These are phyloP conservation scores for Pangasianodon gigas DNA, from an alignment of 2,113 vertebrate species.

Conservation along the genomic window DNA sequence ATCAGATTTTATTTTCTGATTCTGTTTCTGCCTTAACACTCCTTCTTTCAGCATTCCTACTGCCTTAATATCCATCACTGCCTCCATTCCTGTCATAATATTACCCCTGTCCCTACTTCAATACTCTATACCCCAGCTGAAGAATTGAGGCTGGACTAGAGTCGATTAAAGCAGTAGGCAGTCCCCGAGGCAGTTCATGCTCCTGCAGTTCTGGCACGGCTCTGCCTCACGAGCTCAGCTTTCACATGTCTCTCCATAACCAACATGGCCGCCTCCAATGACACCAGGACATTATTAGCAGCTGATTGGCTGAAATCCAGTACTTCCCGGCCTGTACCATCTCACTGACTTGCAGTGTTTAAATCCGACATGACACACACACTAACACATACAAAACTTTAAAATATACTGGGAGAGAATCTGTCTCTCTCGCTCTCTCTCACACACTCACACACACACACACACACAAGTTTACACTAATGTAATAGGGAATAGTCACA, in stretches of 20 bases:
- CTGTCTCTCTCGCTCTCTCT: background rate
- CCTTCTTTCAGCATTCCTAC: background rate
- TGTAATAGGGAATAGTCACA: background rate
- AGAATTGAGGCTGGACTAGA: background rate
- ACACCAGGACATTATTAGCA: conserved; percentile 73
- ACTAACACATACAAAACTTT: background rate
- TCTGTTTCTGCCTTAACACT: background rate
- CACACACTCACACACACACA: background rate
- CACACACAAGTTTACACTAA: background rate
- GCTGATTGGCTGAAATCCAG: conserved; percentile 70
- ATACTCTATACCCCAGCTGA: background rate
- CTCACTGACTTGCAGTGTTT: background rate
- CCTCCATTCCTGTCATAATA: background rate
- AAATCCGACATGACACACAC: background rate
- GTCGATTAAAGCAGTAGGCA: background rate
- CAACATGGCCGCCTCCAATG: conserved; percentile 63
- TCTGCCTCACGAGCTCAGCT: conserved; percentile 57
- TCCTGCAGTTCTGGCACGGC: background rate
- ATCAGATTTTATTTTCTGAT: background rate
- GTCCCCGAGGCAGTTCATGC: background rate
- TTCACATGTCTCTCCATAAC: conserved; percentile 74
- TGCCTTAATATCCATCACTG: background rate
- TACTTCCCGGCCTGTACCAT: conserved; percentile 45
- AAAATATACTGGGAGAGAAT: background rate
- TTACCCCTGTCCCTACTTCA: background rate